Base-by-base conservation (phyloP, 2,888 invertebrate genomes). In the Myopa testacea region DNA sequence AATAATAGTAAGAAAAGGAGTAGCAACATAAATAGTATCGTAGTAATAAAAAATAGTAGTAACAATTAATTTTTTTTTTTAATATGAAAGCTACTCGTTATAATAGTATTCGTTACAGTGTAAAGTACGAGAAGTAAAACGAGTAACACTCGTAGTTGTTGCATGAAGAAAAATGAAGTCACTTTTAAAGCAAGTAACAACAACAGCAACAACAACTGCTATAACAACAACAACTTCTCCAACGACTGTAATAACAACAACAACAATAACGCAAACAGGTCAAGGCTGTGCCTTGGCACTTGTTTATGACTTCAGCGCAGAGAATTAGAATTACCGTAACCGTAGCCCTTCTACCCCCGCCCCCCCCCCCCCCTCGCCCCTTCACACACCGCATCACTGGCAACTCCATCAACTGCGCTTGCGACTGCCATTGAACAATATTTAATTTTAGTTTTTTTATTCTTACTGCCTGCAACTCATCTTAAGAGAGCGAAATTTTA, bases 231-330 rank as follows among this genome's bases (percentile, higher is more conserved):
- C 26, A 26, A 26, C 26, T 26, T 1, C 26, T 26, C 1, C 26
- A 26, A 26, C 26, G 26, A 26, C 26, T 1, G 2, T 26, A 26
- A 26, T 2, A 26, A 26, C 1, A 26, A 26, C 26, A 26, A 26
- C 26, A 26, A 26, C 26, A 26, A 26, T 26, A 26, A 26, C 26
- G 14, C 55, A 70, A 70, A 14, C 55, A 70, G 70, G 70, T 70
- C 70, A 70, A 70, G 70, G 70, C 70, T 70, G 19, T 14, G 8
- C 12, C 38, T 67, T 67, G 16, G 34, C 50, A 50, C 50, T 50
- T 14, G 14, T 8, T 50, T 8, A 14, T 14, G 14, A 50, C 50
- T 50, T 50, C 63, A 63, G 62, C 62, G 62, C 62, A 69, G 10
- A 50, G 50, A 50, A 50, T 50, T 50, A 63, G 63, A 16, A 63